These are phyloP conservation scores for Sakesphorus luctuosus DNA, from an alignment of 2,113 vertebrate species.

Conservation along the genomic window DNA sequence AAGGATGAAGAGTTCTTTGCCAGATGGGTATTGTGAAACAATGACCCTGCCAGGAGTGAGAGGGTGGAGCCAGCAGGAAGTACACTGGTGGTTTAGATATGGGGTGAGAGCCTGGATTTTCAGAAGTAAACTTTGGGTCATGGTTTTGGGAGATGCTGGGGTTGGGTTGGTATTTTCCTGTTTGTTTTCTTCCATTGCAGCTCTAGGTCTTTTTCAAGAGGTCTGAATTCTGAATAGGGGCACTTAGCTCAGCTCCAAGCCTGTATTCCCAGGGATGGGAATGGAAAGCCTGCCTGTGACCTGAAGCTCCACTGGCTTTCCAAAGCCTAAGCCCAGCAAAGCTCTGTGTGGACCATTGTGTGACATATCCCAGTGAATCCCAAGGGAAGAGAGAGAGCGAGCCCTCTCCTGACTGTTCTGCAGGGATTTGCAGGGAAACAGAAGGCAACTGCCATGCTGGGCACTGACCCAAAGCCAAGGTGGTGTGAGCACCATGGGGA, in stretches of 20 bases:
- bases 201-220: background rate
- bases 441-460: background rate
- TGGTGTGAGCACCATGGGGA: background rate
- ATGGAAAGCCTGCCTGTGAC: background rate
- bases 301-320: background rate
- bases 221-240: background rate
- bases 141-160: background rate
- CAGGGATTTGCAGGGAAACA: background rate
- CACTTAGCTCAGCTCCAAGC: background rate
- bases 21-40: background rate
- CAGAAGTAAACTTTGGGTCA: background rate
- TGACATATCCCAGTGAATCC: background rate
- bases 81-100: fast-evolving
- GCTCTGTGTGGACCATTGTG: fast-evolving
- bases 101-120: background rate
- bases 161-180: background rate
- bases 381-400: fast-evolving
- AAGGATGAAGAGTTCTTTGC: background rate
- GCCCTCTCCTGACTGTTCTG: background rate
- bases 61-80: background rate
- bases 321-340: background rate
- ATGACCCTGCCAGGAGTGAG: fast-evolving
- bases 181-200: background rate
- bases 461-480: background rate
- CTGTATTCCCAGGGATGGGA: background rate